A percentile compares a stretch with the other conserved stretches of the same genome.
Conservation (phyloP, 2,113 vertebrate genomes). For the Aplodontia rufa region DNA sequence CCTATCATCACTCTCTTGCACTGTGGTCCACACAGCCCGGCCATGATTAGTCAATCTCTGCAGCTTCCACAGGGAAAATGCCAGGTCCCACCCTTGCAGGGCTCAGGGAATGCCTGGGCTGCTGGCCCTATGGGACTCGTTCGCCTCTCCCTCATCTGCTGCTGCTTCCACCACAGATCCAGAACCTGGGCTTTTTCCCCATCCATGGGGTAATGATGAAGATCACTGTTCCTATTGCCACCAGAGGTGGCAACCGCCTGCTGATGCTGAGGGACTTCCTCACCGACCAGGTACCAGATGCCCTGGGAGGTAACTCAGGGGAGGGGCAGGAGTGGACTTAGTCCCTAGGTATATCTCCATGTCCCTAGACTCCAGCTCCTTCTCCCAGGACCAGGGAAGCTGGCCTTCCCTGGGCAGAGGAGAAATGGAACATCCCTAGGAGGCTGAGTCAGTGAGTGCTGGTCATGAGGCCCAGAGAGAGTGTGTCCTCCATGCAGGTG, state of each 20-base stretch:
- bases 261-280: constrained; percentile 85
- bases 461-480: background rate
- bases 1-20: accelerated
- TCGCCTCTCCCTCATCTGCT: background rate
- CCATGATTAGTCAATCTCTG: background rate
- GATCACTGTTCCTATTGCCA: constrained; percentile 88
- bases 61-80: too few species aligned
- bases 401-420: background rate
- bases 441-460: background rate
- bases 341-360: background rate
- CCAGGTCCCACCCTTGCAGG: background rate
- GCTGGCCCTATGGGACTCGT: accelerated
- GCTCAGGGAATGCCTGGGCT: background rate
- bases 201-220: constrained; percentile 86
- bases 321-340: background rate
- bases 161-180: constrained; percentile 84
- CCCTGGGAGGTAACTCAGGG: background rate
- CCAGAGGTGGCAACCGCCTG: constrained; percentile 86
- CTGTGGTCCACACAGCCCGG: background rate
- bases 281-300: constrained; percentile 84
- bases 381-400: background rate
- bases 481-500: constrained; percentile 49
- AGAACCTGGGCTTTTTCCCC: constrained; percentile 92
- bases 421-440: accelerated
- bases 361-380: background rate